These are phyloP conservation scores for Sinosuthora webbiana DNA, from an alignment of 2,113 vertebrate genomes.

Conservation along the genomic window DNA sequence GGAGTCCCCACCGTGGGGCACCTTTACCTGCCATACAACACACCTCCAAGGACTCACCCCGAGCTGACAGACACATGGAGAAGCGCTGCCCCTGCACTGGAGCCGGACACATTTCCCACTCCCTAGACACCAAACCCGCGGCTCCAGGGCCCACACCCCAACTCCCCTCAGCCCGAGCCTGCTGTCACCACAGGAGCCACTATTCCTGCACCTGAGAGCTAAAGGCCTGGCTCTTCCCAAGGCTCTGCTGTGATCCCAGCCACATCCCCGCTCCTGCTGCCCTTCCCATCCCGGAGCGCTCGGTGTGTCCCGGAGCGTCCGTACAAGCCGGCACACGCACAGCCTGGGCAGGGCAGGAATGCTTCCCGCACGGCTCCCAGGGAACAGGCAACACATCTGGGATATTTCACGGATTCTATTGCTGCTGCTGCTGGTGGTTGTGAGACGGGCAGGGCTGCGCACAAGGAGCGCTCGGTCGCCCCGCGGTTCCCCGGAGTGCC, in stretches of 20 bases:
- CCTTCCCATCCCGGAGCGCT: background rate
- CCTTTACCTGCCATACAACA: fast-evolving
- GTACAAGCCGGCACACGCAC: constrained; percentile 40
- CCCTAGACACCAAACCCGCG: background rate
- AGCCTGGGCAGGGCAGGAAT: constrained; percentile 18
- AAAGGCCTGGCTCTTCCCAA: background rate
- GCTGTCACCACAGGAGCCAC: fast-evolving
- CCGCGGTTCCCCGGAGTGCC: background rate
- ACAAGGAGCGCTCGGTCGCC: background rate
- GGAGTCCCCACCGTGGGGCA: fast-evolving
- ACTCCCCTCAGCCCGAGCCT: fast-evolving
- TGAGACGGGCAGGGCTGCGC: background rate
- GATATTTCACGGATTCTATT: fast-evolving
- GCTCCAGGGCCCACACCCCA: background rate
- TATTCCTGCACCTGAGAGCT: fast-evolving
- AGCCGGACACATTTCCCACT: background rate
- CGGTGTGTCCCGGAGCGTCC: background rate
- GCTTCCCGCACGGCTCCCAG: background rate
- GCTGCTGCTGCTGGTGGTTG: background rate
- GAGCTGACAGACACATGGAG: background rate
- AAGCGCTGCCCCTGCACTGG: background rate
- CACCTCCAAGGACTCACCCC: background rate
- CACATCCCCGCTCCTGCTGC: fast-evolving
- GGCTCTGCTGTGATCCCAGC: background rate
- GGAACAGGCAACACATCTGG: background rate